Conservation (phyloP, 2,888 invertebrate genomes). For the Ethmia dodecea region DNA sequence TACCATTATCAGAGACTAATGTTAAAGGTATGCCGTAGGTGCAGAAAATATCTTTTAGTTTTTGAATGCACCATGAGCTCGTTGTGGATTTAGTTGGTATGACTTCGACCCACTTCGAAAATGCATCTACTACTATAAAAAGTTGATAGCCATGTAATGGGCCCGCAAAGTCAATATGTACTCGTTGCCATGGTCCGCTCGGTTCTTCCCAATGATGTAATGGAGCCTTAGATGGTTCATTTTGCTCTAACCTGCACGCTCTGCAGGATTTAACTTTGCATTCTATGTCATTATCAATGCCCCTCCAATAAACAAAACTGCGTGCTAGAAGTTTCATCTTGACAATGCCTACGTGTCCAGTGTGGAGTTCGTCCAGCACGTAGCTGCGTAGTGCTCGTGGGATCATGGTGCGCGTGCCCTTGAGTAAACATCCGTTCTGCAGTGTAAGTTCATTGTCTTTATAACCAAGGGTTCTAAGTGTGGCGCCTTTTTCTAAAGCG, state of each 20-base stretch:
- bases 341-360: slow-evolving; percentile 23
- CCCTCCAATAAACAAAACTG: slow-evolving; percentile 14
- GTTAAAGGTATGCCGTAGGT: neutral
- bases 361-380: slow-evolving; percentile 10
- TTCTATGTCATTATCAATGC: slow-evolving; percentile 9
- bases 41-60: neutral
- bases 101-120: slow-evolving; percentile 17
- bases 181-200: slow-evolving; percentile 13
- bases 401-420: slow-evolving; percentile 10
- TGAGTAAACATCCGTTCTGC: slow-evolving; percentile 18
- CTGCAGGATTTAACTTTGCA: neutral
- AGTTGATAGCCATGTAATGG: slow-evolving; percentile 16
- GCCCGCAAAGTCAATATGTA: slow-evolving; percentile 19
- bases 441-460: slow-evolving; percentile 16
- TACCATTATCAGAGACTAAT: neutral
- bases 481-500: slow-evolving; percentile 3
- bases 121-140: slow-evolving; percentile 16
- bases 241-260: slow-evolving; percentile 2
- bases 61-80: slow-evolving; percentile 2
- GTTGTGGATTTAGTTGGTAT: slow-evolving; percentile 1
- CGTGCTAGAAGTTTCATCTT: slow-evolving; percentile 24
- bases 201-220: slow-evolving; percentile 12
- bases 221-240: slow-evolving; percentile 10
- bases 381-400: neutral
- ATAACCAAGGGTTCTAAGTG: slow-evolving; percentile 1